Conservation (phyloP, 2,797 vertebrate genomes). For the Rachycentron canadum region DNA sequence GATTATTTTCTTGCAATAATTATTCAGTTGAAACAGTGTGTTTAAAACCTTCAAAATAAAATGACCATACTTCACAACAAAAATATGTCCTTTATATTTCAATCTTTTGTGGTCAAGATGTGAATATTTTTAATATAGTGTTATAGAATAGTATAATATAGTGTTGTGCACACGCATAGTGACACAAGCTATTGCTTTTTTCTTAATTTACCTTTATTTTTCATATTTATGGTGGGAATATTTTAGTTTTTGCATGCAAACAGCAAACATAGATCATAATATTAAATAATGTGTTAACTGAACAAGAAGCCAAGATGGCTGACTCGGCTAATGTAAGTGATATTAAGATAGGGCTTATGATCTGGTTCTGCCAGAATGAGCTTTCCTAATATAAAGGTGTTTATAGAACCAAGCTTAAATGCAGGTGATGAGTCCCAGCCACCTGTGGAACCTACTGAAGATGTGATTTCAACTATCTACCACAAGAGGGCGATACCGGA, state of each 20-base stretch:
- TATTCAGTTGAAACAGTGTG: neutral
- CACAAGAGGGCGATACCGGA: conserved; percentile 70
- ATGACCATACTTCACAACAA: neutral
- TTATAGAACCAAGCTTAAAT: neutral
- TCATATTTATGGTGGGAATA: neutral
- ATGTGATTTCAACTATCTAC: conserved; percentile 53
- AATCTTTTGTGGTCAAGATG: neutral
- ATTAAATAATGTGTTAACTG: neutral
- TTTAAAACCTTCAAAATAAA: neutral
- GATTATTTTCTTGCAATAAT: neutral
- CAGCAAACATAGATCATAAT: neutral
- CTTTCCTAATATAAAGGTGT: neutral
- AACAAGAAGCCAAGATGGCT: neutral
- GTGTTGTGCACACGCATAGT: neutral
- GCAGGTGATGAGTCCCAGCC: neutral
- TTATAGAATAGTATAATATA: neutral
- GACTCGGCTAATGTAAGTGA: neutral
- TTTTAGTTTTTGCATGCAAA: neutral
- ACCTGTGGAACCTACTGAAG: conserved; percentile 44
- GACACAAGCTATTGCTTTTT: neutral
- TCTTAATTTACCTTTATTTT: neutral
- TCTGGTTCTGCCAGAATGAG: neutral
- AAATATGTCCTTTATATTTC: neutral
- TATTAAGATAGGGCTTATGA: too few relatives aligned
- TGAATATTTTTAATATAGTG: neutral